These are phyloP conservation scores for Sylvicola cinctus DNA, from an alignment of 2,888 invertebrate species.

Conservation along the genomic window DNA sequence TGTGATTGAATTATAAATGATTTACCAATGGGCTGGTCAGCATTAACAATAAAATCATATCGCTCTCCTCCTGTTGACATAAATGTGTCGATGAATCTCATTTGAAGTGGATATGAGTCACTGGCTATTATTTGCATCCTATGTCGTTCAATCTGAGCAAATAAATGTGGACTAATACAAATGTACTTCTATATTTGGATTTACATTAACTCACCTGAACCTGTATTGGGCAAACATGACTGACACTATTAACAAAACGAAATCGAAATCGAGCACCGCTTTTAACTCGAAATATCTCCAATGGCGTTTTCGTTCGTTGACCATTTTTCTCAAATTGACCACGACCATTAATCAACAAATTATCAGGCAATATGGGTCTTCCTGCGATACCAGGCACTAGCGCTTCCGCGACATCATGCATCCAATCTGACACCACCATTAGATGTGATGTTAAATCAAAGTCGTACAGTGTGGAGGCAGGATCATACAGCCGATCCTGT, in stretches of 20 bases:
- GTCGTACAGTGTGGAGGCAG: constrained; percentile 35
- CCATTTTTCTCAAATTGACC: constrained; percentile 10
- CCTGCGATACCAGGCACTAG: constrained; percentile 14
- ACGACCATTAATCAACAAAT: constrained; percentile 16
- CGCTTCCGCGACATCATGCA: constrained; percentile 32
- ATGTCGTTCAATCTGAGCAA: constrained; percentile 16
- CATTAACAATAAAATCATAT: constrained; percentile 26
- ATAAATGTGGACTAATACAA: constrained; percentile 8
- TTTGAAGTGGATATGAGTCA: constrained; percentile 17
- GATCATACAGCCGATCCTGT: constrained; percentile 35
- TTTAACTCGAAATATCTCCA: constrained; percentile 5
- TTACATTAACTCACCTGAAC: constrained; percentile 15
- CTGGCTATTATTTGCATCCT: constrained; percentile 17
- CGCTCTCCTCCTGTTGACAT: constrained; percentile 26
- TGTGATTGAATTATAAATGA: too few species aligned
- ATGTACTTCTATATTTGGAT: neutral
- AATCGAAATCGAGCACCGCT: constrained; percentile 19
- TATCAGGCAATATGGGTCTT: constrained; percentile 12
- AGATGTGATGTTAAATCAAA: constrained; percentile 37
- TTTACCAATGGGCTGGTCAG: constrained; percentile 40
- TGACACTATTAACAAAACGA: constrained; percentile 18
- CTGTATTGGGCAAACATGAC: constrained; percentile 18
- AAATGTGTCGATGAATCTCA: constrained; percentile 14
- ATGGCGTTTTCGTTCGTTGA: constrained; percentile 10
- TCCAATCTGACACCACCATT: constrained; percentile 60